Evolutionary conservation across 2,113 vertebrate genomes (phyloP), one percentile per base, ranked within the genome.

Genomic region (Oreotrochilus melanogaster): DNA sequence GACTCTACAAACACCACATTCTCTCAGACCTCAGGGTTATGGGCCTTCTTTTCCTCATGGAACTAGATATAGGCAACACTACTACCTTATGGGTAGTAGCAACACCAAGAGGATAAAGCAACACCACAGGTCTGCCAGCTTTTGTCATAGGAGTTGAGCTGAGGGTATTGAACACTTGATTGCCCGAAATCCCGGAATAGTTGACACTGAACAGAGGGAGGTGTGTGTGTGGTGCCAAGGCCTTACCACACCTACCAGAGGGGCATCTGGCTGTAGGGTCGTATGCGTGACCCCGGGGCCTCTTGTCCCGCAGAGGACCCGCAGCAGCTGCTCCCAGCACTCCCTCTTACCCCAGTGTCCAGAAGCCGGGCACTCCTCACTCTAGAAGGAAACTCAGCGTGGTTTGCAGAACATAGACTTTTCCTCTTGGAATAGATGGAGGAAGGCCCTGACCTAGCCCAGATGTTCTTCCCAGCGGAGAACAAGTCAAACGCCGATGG

Each of bases 211-310:
- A 47, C 35, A 23, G 47, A 39, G 35, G 9, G 8, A n/a, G n/a
- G 10, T 15, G 19, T 0, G 0, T 43, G 33, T 10, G 8, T 0
- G 42, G 6, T 70, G 13, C 28, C 51, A 5, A 47, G 25, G 50
- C 7, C 48, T 33, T 11, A 11, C 31, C 0, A 1, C 45, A 3
- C 1, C 4, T 48, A 13, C 4, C 24, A 1, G 33, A 23, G n/a
- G 12, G 18, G 14, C 0, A 1, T 18, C 5, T 0, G 1, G 47
- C 7, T 31, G 50, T 18, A 9, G 23, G 28, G 7, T 18, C 23
- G 43, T 8, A 5, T 11, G 78, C 2, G 2, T 2, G 18, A 7
- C 21, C 12, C 19, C 2, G 17, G 42, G 21, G 50, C 31, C 30
- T 48, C 8, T 6, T 4, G 6, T 7, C 15, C 2, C 21, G 7